These are phyloP conservation scores for Hoplodrina blanda DNA, from an alignment of 2,888 invertebrate genomes.

Conservation along the genomic window DNA sequence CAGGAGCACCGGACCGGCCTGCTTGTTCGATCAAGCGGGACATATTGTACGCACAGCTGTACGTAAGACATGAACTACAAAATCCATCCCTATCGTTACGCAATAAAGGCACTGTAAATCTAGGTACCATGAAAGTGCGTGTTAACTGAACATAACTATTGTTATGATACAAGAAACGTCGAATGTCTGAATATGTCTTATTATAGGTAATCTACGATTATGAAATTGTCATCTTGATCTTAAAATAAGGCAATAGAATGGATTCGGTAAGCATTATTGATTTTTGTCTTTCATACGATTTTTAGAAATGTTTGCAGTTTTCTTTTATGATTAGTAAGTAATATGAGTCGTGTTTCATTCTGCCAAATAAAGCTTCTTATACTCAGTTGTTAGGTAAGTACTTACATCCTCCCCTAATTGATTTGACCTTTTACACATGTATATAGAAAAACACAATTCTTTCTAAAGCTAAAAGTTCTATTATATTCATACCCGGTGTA, in stretches of 20 bases:
- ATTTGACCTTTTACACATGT: constrained; percentile 1
- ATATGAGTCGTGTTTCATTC: no score
- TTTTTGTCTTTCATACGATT: neutral
- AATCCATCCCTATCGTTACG: neutral
- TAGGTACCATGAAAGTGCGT: neutral
- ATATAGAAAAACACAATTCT: neutral
- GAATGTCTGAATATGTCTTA: constrained; percentile 11
- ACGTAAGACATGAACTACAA: constrained; percentile 1
- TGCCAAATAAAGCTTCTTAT: constrained; percentile 5
- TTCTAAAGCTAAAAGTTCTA: neutral
- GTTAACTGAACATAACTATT: constrained; percentile 28
- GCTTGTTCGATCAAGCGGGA: constrained; percentile 57
- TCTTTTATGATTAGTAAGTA: neutral
- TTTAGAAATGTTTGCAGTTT: neutral
- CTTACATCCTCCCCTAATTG: neutral
- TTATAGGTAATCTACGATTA: neutral
- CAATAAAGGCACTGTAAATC: neutral
- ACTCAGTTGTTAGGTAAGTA: neutral
- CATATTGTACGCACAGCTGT: constrained; percentile 47
- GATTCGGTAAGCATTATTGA: neutral
- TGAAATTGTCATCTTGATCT: neutral
- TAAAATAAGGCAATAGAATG: neutral
- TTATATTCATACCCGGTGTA: no score
- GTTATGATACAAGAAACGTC: constrained; percentile 4
- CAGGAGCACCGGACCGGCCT: constrained; percentile 93